Conservation (phyloP, 2,797 vertebrate genomes). For the Poecilia gillii region DNA sequence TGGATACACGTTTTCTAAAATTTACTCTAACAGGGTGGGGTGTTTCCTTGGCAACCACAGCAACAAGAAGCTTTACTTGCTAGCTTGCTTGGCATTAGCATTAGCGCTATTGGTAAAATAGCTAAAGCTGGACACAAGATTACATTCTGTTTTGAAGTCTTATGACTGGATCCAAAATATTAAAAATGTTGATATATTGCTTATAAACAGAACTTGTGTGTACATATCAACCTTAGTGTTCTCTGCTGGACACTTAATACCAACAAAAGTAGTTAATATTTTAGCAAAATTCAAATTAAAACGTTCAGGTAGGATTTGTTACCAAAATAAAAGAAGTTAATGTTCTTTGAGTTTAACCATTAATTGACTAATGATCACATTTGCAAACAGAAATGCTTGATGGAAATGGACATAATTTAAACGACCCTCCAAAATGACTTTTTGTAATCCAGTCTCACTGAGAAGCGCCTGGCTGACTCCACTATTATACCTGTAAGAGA, state of each 20-base stretch:
- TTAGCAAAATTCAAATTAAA: background rate
- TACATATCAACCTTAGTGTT: background rate
- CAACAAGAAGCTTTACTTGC: background rate
- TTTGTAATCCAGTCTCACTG: too few relatives aligned
- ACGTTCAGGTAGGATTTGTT: background rate
- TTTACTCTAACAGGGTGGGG: background rate
- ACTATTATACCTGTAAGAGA: background rate
- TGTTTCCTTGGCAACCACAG: background rate
- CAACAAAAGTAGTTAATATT: background rate
- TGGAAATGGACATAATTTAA: background rate
- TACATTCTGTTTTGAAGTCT: background rate
- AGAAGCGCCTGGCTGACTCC: background rate
- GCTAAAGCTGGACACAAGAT: background rate
- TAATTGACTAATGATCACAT: too few relatives aligned
- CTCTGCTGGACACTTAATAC: background rate
- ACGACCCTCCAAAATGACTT: background rate
- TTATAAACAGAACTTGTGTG: background rate
- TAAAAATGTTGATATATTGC: background rate
- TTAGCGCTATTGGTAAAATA: background rate
- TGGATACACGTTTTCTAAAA: background rate
- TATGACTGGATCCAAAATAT: background rate
- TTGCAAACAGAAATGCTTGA: background rate
- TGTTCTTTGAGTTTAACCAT: background rate
- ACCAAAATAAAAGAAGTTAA: background rate
- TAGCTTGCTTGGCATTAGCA: background rate